phyloP scores from a whole-genome alignment of 1,140 invertebrate species.

The Drosophila lowei region DNA sequence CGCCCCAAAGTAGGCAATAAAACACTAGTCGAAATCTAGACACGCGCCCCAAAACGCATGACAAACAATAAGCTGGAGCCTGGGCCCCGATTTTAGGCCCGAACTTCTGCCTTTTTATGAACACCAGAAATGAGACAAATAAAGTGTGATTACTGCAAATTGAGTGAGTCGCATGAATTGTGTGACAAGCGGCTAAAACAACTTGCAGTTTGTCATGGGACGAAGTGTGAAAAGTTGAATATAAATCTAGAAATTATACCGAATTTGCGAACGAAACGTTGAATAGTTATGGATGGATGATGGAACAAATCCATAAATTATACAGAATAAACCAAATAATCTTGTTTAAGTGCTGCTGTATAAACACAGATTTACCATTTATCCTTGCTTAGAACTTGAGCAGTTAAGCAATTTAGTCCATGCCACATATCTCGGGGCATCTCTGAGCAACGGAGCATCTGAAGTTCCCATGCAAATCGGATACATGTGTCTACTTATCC shows the following conservation, averaged over 20 bases:
- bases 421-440: background rate
- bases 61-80: constrained; percentile 58
- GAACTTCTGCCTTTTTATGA: constrained; percentile 61
- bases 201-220: constrained; percentile 7
- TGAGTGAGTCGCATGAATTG: constrained; percentile 68
- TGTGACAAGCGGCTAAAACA: constrained; percentile 39
- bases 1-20: constrained; percentile 75
- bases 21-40: constrained; percentile 76
- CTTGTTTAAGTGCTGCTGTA: background rate
- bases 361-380: constrained; percentile 31
- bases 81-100: constrained; percentile 6
- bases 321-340: constrained; percentile 7
- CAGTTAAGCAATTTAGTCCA: constrained; percentile 4
- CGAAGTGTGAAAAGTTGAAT: constrained; percentile 19
- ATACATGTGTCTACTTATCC: constrained; percentile 1
- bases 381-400: constrained; percentile 17
- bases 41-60: constrained; percentile 58
- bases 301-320: constrained; percentile 12
- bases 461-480: constrained; percentile 5
- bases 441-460: background rate
- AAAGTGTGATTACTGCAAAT: constrained; percentile 78
- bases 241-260: constrained; percentile 17
- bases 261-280: no score
- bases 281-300: background rate
- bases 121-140: constrained; percentile 74